A percentile compares a stretch with the other conserved stretches of the same genome.
Evolutionary conservation across 2,113 vertebrate genomes (phyloP).

Genomic region (Anguilla rostrata): DNA sequence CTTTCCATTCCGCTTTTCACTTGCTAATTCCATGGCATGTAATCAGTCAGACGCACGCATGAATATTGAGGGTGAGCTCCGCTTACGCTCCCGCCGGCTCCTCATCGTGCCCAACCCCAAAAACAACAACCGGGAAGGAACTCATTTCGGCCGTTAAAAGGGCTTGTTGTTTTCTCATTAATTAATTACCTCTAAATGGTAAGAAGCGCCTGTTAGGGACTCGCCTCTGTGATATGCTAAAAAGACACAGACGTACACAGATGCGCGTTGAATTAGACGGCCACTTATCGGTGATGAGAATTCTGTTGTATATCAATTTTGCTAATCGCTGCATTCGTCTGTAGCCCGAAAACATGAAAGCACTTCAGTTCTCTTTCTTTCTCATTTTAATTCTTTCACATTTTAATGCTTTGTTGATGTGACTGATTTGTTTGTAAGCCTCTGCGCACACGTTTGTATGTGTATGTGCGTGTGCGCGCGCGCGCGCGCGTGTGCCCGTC

Average conservation of each 20-base stretch:
- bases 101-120: neutral
- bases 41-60: constrained; percentile 55
- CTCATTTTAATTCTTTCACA: constrained; percentile 22
- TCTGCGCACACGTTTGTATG: neutral
- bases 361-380: constrained; percentile 41
- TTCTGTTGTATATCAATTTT: constrained; percentile 52
- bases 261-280: neutral
- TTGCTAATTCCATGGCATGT: constrained; percentile 64
- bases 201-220: constrained; percentile 51
- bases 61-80: constrained; percentile 54
- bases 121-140: neutral
- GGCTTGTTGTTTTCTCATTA: constrained; percentile 48
- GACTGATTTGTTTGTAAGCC: constrained; percentile 39
- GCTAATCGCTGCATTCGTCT: neutral
- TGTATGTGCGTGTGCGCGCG: neutral
- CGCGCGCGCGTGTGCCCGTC: neutral
- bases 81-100: constrained; percentile 18
- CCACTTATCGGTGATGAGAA: constrained; percentile 46
- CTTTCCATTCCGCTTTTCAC: constrained; percentile 46
- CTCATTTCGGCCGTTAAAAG: neutral
- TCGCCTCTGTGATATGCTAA: constrained; percentile 66
- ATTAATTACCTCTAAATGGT: constrained; percentile 55
- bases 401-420: constrained; percentile 58
- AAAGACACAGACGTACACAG: neutral
- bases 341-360: constrained; percentile 54